Base-by-base conservation (phyloP, 2,888 invertebrate genomes). In the Eupithecia insigniata region DNA sequence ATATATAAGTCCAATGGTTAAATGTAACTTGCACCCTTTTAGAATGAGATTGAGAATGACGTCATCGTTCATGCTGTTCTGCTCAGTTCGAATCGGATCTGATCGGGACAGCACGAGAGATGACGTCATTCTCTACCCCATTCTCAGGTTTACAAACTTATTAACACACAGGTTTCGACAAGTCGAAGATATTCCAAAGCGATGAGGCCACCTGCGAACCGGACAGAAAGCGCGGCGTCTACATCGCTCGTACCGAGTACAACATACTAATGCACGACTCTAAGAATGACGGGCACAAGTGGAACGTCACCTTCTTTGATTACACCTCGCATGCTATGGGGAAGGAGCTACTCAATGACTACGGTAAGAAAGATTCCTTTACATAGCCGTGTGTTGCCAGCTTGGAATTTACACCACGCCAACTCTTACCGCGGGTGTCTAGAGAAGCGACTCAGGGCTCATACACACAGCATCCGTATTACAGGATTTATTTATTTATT, bases 241-340 rank as follows among this genome's bases (percentile, higher is more conserved):
- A 96, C 85, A 95, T 98, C 36, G 98, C 98, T 0, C 95, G 98
- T 72, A 98, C 98, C 0, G 97, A 99, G 85, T 99, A 99, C 89
- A 98, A 98, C 74, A 96, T 99, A 66, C 96, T 98, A 85, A 99
- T 99, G 98, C 97, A 97, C 78, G 99, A 99, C 86, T 96, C 97
- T 51, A 95, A 95, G 84, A 94, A 95, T 80, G 93, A 94, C 74
- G 94, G 95, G 80, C 93, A 92, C 70, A 96, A 97, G 85, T 99
- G 99, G 99, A 99, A 99, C 92, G 98, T 99, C 7, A 99, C 99
- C 0, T 99, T 98, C 93, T 98, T 97, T 84, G 99, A 99, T 91
- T 99, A 99, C 89, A 97, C 99, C 2, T 96, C 98, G 1, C 96
- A 96, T 85, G 96, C 96, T 77, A 97, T 96, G 96, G 96, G 96